These are phyloP conservation scores for Noctua pronuba DNA, from an alignment of 2,888 invertebrate genomes.

Conservation along the genomic window DNA sequence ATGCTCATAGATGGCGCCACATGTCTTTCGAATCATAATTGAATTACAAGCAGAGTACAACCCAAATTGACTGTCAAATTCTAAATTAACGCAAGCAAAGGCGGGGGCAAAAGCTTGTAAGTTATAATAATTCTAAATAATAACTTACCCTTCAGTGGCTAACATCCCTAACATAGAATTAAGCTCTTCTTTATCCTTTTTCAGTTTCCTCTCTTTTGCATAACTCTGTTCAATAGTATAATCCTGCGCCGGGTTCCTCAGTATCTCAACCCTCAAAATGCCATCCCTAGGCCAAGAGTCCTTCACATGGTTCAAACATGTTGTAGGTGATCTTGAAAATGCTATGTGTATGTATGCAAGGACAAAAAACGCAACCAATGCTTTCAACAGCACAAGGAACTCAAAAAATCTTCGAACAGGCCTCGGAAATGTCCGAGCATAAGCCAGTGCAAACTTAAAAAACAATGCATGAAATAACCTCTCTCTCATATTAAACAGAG, in stretches of 20 bases:
- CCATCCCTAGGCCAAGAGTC: slow-evolving; percentile 98
- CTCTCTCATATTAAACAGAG: slow-evolving; percentile 96
- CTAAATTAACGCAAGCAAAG: too few relatives aligned
- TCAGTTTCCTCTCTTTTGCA: slow-evolving; percentile 94
- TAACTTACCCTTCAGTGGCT: slow-evolving; percentile 92
- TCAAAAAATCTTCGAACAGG: slow-evolving; percentile 95
- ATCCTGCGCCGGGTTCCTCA: slow-evolving; percentile 92
- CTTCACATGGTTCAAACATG: slow-evolving; percentile 97
- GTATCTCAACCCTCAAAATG: slow-evolving; percentile 97
- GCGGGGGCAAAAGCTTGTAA: too few relatives aligned
- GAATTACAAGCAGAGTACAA: too few relatives aligned
- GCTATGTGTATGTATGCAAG: slow-evolving; percentile 98
- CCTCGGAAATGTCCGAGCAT: slow-evolving; percentile 97
- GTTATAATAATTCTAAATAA: slow-evolving; percentile 16
- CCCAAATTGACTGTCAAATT: too few relatives aligned
- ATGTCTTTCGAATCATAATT: too few relatives aligned
- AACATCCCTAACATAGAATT: slow-evolving; percentile 91
- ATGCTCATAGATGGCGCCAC: too few relatives aligned
- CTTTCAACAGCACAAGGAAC: slow-evolving; percentile 95
- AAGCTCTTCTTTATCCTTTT: slow-evolving; percentile 92
- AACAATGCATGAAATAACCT: slow-evolving; percentile 98
- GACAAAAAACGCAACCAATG: slow-evolving; percentile 95
- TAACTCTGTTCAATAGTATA: slow-evolving; percentile 96
- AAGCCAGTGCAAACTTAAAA: slow-evolving; percentile 97
- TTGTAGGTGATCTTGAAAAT: slow-evolving; percentile 97